phyloP scores from a whole-genome alignment of 2,113 vertebrate genomes.

The Panthera uncia region DNA sequence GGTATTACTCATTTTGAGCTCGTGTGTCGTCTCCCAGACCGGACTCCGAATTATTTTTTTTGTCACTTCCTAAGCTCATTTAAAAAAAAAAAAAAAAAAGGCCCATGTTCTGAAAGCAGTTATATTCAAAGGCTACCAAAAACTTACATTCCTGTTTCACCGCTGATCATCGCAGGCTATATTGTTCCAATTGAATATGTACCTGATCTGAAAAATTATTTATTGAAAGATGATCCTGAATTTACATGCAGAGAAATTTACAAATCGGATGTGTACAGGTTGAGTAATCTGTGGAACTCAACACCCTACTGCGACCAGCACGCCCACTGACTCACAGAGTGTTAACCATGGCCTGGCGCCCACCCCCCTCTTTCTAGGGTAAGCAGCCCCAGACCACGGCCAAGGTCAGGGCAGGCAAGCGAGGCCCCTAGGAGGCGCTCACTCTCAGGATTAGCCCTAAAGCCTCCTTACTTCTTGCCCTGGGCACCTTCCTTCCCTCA shows the following conservation, averaged over 20 bases:
- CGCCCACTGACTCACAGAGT: not conserved
- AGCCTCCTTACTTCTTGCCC: not conserved
- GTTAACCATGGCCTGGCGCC: not conserved
- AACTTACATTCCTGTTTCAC: not conserved
- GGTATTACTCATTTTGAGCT: not conserved
- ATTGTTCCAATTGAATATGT: not conserved
- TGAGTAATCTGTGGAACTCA: not conserved
- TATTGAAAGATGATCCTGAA: not conserved
- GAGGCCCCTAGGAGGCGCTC: not conserved
- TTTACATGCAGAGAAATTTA: not conserved
- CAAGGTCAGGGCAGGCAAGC: accelerated
- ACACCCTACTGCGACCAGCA: not conserved
- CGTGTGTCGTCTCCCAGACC: not conserved
- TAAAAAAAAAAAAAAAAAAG: not conserved
- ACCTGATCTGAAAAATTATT: not conserved
- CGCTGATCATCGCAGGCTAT: not conserved
- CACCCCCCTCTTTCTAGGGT: not conserved
- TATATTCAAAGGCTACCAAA: not conserved
- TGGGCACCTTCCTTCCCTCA: too few relatives aligned
- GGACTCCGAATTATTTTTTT: not conserved
- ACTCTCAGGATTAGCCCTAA: not conserved
- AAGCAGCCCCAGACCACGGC: not conserved
- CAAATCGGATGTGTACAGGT: too few relatives aligned
- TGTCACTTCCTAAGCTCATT: not conserved
- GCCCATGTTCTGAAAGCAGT: not conserved